Evolutionary conservation across 1,140 invertebrate genomes (phyloP), one percentile per base, ranked within the genome.

Genomic region (Drosophila yakuba): DNA sequence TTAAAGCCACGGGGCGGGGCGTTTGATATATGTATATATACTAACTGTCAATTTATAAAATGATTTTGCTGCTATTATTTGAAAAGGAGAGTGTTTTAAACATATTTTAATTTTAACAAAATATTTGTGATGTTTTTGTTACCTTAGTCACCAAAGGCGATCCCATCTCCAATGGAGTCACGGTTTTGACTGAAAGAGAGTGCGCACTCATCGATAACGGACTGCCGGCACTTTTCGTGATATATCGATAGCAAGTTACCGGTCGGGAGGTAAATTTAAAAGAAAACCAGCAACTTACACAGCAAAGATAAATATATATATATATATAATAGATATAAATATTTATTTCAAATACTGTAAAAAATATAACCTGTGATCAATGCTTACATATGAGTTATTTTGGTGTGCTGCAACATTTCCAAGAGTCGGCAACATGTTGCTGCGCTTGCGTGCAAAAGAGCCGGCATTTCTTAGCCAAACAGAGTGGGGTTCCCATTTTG

Each of bases 391-490:
- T 7, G 25, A 6, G 12, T 15, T 4, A 12, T 11, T 5, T 17
- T 11, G 5, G 7, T 8, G 17, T 15, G 11, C 12, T 28, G 38
- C 47, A 71, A 69, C 69, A 71, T 55, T 55, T 60, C 5, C 7
- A 32, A 3, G 2, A 1, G 11, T 8, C 12, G 5, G 56, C 50
- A 67, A 35, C 63, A 58, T 63, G 58, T 51, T 55, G 44, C 45
- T 44, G 75, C 79, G 84, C 71, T 72, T 56, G 83, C 83, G 83
- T 44, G 7, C 1, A 10, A 6, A 17, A 8, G 7, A 54, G 51
- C 83, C 83, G 83, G 83, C 83, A 76, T 82, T 83, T 78, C 23
- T 56, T 20, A 32, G 61, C 41, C 43, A 62, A 62, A 71, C 47
- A 61, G 15, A 62, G 47, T 20, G 10, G 3, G 14, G 43, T 39